Conservation (phyloP, 1,140 invertebrate genomes). For the Oryzaephilus surinamensis region DNA sequence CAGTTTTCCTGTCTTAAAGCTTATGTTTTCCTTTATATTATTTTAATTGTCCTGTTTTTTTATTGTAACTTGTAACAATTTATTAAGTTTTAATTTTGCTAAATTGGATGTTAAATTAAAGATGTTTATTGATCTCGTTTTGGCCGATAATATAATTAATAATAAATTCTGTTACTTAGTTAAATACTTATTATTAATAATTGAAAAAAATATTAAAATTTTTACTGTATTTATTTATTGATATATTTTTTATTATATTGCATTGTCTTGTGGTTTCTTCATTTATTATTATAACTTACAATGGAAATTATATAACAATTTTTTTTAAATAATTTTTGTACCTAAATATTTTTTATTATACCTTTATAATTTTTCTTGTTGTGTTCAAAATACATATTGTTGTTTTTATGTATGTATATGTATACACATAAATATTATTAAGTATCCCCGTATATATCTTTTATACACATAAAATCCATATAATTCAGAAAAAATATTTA, state of each 20-base stretch:
- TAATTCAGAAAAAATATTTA: no score
- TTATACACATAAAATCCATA: constrained; percentile 27
- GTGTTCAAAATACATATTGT: constrained; percentile 36
- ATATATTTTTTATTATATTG: no score
- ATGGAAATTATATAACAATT: no score
- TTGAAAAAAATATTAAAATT: constrained; percentile 7
- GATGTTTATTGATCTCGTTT: constrained; percentile 20
- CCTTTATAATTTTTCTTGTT: constrained; percentile 32
- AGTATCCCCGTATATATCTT: constrained; percentile 26
- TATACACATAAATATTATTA: constrained; percentile 33
- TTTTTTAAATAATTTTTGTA: constrained; percentile 22
- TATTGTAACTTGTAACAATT: constrained; percentile 9
- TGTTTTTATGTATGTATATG: constrained; percentile 34
- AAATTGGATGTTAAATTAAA: no score
- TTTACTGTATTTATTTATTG: constrained; percentile 12
- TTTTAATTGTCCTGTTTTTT: constrained; percentile 5
- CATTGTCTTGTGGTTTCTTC: no score
- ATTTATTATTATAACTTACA: no score
- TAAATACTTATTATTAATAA: constrained; percentile 6
- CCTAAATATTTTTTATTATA: constrained; percentile 24
- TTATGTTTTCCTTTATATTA: no score
- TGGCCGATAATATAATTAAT: constrained; percentile 14
- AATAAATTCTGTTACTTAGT: no score
- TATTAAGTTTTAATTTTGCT: no score
- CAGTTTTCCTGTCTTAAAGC: no score